Conservation (phyloP, 2,113 vertebrate genomes). For the Herpailurus yagouaroundi region DNA sequence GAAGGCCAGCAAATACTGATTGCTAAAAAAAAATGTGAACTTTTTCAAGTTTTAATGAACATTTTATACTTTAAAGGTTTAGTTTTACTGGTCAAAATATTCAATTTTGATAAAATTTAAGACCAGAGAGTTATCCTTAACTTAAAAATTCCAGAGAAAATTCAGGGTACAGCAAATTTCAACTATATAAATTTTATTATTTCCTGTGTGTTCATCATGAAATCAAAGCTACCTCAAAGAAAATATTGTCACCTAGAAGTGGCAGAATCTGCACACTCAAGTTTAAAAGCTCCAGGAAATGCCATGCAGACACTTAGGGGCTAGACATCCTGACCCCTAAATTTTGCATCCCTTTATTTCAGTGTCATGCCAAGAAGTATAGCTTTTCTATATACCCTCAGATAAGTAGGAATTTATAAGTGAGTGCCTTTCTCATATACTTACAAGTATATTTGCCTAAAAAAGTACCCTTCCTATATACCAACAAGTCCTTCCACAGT, state of each 20-base stretch:
- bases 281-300: background rate
- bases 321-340: background rate
- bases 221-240: background rate
- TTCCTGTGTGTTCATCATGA: background rate
- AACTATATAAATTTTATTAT: background rate
- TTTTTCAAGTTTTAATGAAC: constrained; percentile 34
- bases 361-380: background rate
- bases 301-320: background rate
- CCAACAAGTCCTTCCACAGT: background rate
- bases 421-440: background rate
- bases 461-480: background rate
- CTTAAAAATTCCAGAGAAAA: background rate
- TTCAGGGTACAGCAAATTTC: background rate
- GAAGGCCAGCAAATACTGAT: background rate
- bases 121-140: background rate
- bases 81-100: background rate
- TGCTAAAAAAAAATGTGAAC: background rate
- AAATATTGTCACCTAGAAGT: background rate
- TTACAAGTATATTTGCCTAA: background rate
- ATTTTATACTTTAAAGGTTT: constrained; percentile 1
- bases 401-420: background rate
- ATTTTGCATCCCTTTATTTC: background rate
- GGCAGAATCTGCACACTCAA: background rate
- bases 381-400: background rate
- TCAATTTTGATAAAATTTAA: background rate